phyloP scores from a whole-genome alignment of 2,888 invertebrate species.

The Mesorhabditis sp. region DNA sequence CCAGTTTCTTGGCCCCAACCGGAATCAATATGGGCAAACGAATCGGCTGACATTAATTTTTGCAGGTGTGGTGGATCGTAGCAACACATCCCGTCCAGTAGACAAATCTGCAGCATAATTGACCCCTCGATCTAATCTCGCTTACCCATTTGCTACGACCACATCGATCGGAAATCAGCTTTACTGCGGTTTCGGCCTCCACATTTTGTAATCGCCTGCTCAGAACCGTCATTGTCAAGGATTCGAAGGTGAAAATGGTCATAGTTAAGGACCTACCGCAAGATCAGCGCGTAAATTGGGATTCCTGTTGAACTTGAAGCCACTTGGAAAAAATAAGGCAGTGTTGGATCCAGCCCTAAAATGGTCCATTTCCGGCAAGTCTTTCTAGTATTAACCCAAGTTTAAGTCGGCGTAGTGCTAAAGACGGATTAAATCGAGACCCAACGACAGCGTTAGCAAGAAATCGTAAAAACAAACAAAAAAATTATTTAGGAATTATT shows the following conservation, averaged over 20 bases:
- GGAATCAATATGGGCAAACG: conserved; percentile 20
- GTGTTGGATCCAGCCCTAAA: not conserved
- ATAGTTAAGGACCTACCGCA: not conserved
- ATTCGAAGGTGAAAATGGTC: not conserved
- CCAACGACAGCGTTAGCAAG: too few species aligned
- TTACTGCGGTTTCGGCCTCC: conserved; percentile 20
- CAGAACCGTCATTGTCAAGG: not conserved
- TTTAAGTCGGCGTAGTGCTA: too few species aligned
- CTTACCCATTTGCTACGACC: conserved; percentile 15
- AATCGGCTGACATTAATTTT: conserved; percentile 20
- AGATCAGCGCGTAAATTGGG: conserved; percentile 1
- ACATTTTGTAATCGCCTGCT: conserved; percentile 16
- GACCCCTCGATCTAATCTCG: not conserved
- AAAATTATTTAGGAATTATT: not conserved
- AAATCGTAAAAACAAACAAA: too few species aligned
- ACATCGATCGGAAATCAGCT: conserved; percentile 22
- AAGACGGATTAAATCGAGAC: too few species aligned
- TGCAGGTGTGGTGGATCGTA: conserved; percentile 25
- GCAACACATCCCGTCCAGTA: conserved; percentile 25
- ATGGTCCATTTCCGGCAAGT: not conserved
- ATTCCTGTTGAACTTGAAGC: not conserved
- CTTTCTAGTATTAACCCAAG: too few species aligned
- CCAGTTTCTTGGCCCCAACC: not conserved
- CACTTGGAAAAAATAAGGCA: not conserved
- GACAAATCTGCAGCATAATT: conserved; percentile 13